Percentiles rank a stretch among this genome's conserved stretches.
Conservation (phyloP, 2,797 vertebrate genomes). For the Argentina silus region DNA sequence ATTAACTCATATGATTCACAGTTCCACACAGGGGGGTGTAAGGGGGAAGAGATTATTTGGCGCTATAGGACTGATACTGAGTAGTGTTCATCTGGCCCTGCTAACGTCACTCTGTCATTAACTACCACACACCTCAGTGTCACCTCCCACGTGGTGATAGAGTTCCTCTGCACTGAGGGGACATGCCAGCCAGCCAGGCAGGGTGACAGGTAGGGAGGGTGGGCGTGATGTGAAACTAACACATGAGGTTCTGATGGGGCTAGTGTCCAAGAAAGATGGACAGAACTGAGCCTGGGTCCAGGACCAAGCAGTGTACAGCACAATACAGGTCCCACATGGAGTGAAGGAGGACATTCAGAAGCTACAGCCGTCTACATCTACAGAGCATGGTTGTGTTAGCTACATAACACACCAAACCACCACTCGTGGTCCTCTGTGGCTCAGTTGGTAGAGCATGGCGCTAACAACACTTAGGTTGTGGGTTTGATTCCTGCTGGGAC, state of each 20-base stretch:
- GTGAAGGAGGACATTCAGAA: background rate
- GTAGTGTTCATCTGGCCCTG: background rate
- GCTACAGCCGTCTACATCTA: no score
- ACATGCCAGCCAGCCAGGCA: background rate
- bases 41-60: background rate
- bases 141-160: background rate
- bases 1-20: background rate
- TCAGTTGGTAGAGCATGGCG: no score
- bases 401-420: no score
- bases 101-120: background rate
- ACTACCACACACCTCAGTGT: background rate
- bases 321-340: background rate
- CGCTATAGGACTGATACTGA: background rate
- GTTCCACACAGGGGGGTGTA: background rate
- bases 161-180: background rate
- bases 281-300: background rate
- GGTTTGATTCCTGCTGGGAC: no score
- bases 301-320: no score
- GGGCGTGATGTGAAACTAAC: background rate
- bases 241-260: background rate
- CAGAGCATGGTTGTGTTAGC: no score
- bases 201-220: background rate
- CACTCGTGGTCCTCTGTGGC: no score
- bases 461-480: no score
- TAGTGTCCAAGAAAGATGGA: background rate